Evolutionary conservation across 2,797 vertebrate species (phyloP).

Genomic region (Allochrocebus solatus): DNA sequence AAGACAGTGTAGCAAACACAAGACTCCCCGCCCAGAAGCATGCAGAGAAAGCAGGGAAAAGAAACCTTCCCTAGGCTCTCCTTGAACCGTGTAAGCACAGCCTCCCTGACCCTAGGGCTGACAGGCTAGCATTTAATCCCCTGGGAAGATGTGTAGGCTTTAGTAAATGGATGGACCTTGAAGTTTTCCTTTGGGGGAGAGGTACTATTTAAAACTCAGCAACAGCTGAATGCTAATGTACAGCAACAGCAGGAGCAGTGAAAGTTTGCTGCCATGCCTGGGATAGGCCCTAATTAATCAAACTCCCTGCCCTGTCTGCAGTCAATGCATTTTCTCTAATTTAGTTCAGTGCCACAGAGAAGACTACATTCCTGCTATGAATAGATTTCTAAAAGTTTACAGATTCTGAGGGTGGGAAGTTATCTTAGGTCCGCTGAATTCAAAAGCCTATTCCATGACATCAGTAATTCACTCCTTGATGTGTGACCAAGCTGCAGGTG

Average conservation of each 20-base stretch:
- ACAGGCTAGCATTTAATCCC: background rate
- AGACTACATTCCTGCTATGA: background rate
- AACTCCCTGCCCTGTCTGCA: background rate
- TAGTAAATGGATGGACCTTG: background rate
- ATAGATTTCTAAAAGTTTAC: background rate
- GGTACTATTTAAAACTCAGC: conserved; percentile 40
- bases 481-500: background rate
- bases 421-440: background rate
- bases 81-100: background rate
- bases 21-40: background rate
- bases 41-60: background rate
- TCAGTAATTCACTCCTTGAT: background rate
- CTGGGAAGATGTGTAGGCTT: background rate
- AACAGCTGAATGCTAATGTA: background rate
- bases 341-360: background rate
- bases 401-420: background rate
- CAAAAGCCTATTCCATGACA: background rate
- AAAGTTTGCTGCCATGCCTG: accelerated
- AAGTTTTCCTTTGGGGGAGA: background rate
- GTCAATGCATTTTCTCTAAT: background rate
- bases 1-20: background rate
- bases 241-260: background rate
- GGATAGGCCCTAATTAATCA: conserved; percentile 39
- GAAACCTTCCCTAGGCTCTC: background rate
- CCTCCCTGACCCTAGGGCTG: background rate